Evolutionary conservation across 2,888 invertebrate genomes (phyloP).

Genomic region (Meandrusa payeni): DNA sequence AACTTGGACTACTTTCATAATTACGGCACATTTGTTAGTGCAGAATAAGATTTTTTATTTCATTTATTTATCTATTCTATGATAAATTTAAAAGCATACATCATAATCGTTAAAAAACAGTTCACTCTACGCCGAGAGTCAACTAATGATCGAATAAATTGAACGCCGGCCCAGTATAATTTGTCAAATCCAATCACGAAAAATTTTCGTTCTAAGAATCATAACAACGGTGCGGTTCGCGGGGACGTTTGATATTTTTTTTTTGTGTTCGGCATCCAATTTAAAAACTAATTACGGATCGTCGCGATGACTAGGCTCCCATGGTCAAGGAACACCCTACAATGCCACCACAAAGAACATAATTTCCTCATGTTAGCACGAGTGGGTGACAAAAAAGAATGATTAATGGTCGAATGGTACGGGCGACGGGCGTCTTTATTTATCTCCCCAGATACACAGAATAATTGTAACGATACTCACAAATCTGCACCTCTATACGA

Average conservation of each 20-base stretch:
- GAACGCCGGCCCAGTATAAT: conserved; percentile 55
- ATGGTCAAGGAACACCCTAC: conserved; percentile 62
- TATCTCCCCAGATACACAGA: conserved; percentile 12
- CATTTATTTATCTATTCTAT: background rate
- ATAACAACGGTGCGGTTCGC: conserved; percentile 59
- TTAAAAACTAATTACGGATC: conserved; percentile 76
- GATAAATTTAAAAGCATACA: background rate
- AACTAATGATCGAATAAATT: conserved; percentile 56
- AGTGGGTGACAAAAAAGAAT: conserved; percentile 72
- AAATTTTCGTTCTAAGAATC: conserved; percentile 55
- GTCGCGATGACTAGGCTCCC: conserved; percentile 65
- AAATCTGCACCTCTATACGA: conserved; percentile 11
- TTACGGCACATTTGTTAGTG: no score
- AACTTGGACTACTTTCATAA: no score
- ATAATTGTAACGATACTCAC: conserved; percentile 8
- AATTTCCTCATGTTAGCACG: conserved; percentile 71
- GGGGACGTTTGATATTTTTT: conserved; percentile 68
- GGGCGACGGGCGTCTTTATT: conserved; percentile 40
- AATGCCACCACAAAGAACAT: conserved; percentile 64
- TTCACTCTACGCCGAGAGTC: conserved; percentile 1
- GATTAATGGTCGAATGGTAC: conserved; percentile 63
- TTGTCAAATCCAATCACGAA: conserved; percentile 73
- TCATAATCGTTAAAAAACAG: conserved; percentile 11
- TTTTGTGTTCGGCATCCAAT: conserved; percentile 71
- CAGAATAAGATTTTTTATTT: background rate